Percentiles rank a stretch among this genome's conserved stretches.
These are phyloP conservation scores for Papilio helenus DNA, from an alignment of 1,140 invertebrate species.

Conservation along the genomic window DNA sequence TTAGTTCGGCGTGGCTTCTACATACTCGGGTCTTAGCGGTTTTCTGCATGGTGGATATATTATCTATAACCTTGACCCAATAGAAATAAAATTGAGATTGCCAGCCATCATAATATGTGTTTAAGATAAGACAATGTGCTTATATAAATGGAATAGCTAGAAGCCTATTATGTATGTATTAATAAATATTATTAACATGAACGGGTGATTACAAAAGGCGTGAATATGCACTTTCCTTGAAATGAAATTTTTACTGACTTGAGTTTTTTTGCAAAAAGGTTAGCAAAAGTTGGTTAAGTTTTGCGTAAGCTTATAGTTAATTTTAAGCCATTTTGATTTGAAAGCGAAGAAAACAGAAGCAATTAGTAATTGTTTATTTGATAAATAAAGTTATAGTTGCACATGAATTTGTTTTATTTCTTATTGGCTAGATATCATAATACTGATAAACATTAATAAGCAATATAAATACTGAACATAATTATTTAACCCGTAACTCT, in stretches of 20 bases:
- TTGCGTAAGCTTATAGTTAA: constrained; percentile 44
- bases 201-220: not conserved
- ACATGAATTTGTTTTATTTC: constrained; percentile 21
- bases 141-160: not conserved
- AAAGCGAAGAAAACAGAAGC: constrained; percentile 40
- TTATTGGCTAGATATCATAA: constrained; percentile 31
- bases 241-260: not conserved
- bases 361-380: constrained; percentile 40
- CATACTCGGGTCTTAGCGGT: no score
- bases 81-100: no score
- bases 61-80: no score
- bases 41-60: no score
- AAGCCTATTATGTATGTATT: not conserved
- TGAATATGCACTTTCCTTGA: not conserved
- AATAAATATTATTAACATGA: not conserved
- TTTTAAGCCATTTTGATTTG: constrained; percentile 39
- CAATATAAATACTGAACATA: not conserved
- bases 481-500: not conserved
- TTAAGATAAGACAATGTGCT: no score
- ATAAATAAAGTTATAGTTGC: constrained; percentile 22
- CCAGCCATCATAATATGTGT: no score
- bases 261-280: not conserved
- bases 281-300: constrained; percentile 27
- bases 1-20: no score
- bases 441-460: constrained; percentile 19